Conservation (phyloP, 1,140 invertebrate species). For the Drosophila baimaii region DNA sequence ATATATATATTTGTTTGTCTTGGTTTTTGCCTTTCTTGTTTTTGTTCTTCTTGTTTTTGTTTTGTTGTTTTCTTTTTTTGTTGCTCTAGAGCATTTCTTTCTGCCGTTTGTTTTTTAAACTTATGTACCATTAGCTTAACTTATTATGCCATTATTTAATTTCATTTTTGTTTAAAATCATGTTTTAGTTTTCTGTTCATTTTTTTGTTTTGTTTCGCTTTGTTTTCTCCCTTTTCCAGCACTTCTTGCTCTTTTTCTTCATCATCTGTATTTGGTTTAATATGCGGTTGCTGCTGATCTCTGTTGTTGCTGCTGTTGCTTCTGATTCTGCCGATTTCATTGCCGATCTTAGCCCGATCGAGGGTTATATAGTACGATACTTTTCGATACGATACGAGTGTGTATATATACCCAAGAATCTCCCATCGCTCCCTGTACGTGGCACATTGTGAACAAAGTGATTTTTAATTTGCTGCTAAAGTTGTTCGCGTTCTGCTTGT, state of each 20-base stretch:
- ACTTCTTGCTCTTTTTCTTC: not conserved
- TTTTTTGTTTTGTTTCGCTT: slow-evolving; percentile 32
- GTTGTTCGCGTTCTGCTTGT: slow-evolving; percentile 38
- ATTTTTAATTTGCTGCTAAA: slow-evolving; percentile 63
- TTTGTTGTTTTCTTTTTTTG: slow-evolving; percentile 63
- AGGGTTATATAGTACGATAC: slow-evolving; percentile 17
- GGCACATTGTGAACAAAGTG: slow-evolving; percentile 67
- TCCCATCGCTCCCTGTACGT: slow-evolving; percentile 47
- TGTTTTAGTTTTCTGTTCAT: slow-evolving; percentile 68
- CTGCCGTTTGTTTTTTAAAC: slow-evolving; percentile 76
- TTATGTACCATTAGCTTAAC: slow-evolving; percentile 82
- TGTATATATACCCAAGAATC: slow-evolving; percentile 25
- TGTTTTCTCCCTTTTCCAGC: slow-evolving; percentile 7
- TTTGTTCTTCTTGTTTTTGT: slow-evolving; percentile 56
- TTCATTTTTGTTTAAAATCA: slow-evolving; percentile 77
- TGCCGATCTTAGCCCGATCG: slow-evolving; percentile 51
- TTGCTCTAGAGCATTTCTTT: slow-evolving; percentile 80
- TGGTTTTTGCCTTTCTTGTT: slow-evolving; percentile 47
- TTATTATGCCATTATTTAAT: slow-evolving; percentile 82
- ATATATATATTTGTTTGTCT: slow-evolving; percentile 69
- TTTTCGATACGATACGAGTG: slow-evolving; percentile 10
- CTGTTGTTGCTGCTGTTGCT: slow-evolving; percentile 17
- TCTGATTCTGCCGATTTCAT: slow-evolving; percentile 46
- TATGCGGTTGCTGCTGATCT: slow-evolving; percentile 46
- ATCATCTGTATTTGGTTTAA: slow-evolving; percentile 29